Conservation (phyloP, 2,888 invertebrate genomes). For the Agrenia bidenticulata region DNA sequence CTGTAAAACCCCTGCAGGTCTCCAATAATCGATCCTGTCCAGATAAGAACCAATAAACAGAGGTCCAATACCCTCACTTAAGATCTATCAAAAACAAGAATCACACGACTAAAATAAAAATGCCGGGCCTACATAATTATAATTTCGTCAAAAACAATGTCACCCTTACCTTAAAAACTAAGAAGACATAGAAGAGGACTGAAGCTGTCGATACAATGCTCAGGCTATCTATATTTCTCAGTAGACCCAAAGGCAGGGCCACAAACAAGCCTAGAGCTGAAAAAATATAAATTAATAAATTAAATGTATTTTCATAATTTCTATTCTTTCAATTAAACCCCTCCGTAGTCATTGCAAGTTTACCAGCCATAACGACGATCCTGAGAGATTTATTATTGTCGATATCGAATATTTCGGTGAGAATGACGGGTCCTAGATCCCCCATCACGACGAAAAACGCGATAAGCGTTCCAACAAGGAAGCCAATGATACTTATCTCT, state of each 20-base stretch:
- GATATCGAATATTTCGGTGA: constrained; percentile 74
- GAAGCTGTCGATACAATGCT: constrained; percentile 85
- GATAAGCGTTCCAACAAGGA: constrained; percentile 89
- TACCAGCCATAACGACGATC: constrained; percentile 58
- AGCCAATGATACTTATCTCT: constrained; percentile 90
- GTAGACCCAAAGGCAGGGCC: constrained; percentile 82
- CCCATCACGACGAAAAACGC: constrained; percentile 98
- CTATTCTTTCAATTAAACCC: background rate
- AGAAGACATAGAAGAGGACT: constrained; percentile 84
- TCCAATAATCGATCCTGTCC: constrained; percentile 73
- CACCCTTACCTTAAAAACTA: constrained; percentile 74
- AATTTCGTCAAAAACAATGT: too few relatives aligned
- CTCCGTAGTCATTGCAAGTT: constrained; percentile 27
- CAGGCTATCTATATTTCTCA: constrained; percentile 86
- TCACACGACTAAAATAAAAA: too few relatives aligned
- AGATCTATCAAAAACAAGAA: constrained; percentile 64
- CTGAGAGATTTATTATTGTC: constrained; percentile 68
- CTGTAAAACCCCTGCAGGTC: constrained; percentile 80
- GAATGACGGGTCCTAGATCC: constrained; percentile 88
- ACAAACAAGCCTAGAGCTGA: constrained; percentile 70
- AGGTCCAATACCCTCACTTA: constrained; percentile 74
- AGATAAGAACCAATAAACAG: constrained; percentile 74
- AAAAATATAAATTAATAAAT: constrained; percentile 22
- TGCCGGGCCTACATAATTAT: too few relatives aligned
- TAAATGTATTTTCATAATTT: too few relatives aligned